Evolutionary conservation across 2,888 invertebrate genomes (phyloP).

Genomic region (Pachydiplax longipennis): DNA sequence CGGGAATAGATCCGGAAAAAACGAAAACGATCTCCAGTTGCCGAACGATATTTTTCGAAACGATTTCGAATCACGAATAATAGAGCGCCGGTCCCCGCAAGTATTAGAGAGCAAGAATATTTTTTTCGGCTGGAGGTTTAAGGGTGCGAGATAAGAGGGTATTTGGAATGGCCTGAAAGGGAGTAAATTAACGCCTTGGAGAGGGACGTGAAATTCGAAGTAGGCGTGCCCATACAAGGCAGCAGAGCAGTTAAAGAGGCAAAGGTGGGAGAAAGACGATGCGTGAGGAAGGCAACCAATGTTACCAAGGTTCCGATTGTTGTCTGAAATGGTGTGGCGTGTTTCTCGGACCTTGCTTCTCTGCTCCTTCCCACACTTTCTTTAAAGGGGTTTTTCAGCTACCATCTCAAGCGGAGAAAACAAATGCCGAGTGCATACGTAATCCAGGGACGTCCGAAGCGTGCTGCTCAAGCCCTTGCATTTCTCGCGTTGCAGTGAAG

Average conservation of each 20-base stretch:
- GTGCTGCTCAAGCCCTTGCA: background rate
- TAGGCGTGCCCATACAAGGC: background rate
- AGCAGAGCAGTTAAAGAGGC: background rate
- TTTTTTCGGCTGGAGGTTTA: background rate
- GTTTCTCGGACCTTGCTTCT: background rate
- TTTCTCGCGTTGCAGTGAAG: background rate
- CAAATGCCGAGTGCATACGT: background rate
- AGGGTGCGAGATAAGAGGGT: background rate
- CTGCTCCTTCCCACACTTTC: background rate
- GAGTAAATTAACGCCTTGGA: background rate
- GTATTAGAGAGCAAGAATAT: background rate
- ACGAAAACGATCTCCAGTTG: background rate
- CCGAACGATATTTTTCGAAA: background rate
- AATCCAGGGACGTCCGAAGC: background rate
- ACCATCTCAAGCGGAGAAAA: background rate
- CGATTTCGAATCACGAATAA: background rate
- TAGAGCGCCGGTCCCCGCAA: background rate
- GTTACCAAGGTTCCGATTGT: constrained; percentile 30
- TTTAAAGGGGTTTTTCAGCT: background rate
- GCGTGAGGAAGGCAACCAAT: constrained; percentile 25
- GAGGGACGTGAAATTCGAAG: background rate
- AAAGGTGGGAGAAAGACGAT: background rate
- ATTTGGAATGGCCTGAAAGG: background rate
- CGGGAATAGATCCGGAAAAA: background rate
- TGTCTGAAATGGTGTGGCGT: background rate